These are phyloP conservation scores for Trichosurus vulpecula DNA, from an alignment of 2,797 vertebrate species.

Conservation along the genomic window DNA sequence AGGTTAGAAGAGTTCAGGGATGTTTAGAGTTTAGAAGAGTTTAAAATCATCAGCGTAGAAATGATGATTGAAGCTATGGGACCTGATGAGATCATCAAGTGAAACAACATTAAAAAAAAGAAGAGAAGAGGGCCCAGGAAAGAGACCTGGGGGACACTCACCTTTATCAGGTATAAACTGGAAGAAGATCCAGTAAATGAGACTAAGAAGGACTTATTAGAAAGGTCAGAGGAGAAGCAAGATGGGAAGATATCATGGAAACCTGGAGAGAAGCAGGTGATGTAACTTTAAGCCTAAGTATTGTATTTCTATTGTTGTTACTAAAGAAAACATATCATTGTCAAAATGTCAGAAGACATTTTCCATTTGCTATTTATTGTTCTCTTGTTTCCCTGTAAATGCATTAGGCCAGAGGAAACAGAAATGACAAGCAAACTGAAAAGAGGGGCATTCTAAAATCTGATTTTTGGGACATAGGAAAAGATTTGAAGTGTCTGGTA, in stretches of 20 bases:
- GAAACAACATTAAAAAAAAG: too few species aligned
- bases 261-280: too few species aligned
- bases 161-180: too few species aligned
- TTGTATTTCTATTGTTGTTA: background rate
- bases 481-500: too few species aligned
- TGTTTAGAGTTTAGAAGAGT: too few species aligned
- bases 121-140: too few species aligned
- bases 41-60: background rate
- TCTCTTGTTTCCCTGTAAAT: background rate
- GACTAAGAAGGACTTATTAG: background rate
- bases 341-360: background rate
- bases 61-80: background rate
- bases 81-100: background rate
- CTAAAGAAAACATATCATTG: background rate
- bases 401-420: background rate
- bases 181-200: background rate
- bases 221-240: background rate
- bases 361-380: background rate
- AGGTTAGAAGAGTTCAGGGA: too few species aligned
- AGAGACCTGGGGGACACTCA: too few species aligned
- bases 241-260: background rate
- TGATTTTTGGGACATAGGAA: background rate
- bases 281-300: background rate
- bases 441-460: background rate
- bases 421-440: background rate